These are phyloP conservation scores for Caerostris extrusa DNA, from an alignment of 1,140 invertebrate genomes.

Conservation along the genomic window DNA sequence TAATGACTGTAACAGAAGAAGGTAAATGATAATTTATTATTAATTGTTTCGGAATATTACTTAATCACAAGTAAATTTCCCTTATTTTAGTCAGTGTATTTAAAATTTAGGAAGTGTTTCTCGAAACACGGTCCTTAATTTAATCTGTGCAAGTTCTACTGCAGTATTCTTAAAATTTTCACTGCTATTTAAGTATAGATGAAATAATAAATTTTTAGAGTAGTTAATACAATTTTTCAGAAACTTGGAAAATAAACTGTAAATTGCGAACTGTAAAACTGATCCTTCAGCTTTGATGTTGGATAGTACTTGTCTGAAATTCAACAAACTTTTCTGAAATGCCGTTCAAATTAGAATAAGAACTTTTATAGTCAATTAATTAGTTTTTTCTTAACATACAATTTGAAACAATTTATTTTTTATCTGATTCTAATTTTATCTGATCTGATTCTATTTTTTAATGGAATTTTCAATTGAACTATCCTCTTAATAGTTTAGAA, in stretches of 20 bases:
- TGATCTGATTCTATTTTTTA: background rate
- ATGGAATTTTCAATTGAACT: conserved; percentile 14
- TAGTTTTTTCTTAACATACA: background rate
- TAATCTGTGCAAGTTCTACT: too few species aligned
- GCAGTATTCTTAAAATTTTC: too few species aligned
- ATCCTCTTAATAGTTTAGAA: conserved; percentile 3
- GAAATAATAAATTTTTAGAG: too few species aligned
- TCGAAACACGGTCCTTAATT: too few species aligned
- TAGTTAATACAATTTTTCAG: background rate
- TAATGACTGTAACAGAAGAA: too few species aligned
- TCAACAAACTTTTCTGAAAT: background rate
- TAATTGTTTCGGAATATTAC: too few species aligned
- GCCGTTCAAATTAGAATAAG: background rate
- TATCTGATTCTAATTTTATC: background rate
- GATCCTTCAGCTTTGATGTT: background rate
- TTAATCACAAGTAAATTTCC: too few species aligned
- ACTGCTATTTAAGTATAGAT: too few species aligned
- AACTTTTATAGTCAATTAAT: background rate
- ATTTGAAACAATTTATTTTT: background rate
- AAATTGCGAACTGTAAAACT: background rate
- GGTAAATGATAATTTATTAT: too few species aligned
- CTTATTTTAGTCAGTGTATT: too few species aligned
- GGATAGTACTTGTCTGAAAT: background rate
- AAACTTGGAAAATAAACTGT: background rate
- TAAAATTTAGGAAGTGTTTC: too few species aligned